Conservation (phyloP, 2,888 invertebrate genomes). For the Acanthosepion pharaonis region DNA sequence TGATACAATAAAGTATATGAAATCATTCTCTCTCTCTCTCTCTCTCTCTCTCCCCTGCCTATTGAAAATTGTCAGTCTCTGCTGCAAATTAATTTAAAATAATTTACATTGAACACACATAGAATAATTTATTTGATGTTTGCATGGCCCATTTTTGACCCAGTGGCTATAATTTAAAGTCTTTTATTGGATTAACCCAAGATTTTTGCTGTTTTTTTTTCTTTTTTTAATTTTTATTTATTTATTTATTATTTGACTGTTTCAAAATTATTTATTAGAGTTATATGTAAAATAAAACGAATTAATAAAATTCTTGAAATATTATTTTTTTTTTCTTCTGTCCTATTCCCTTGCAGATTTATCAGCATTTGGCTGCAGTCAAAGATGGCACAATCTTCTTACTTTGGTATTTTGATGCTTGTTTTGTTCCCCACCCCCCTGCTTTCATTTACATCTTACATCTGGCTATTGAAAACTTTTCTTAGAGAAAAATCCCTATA, state of each 20-base stretch:
- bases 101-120: conserved; percentile 45
- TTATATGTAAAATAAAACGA: conserved; percentile 47
- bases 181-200: conserved; percentile 39
- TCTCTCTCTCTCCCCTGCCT: neutral
- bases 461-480: conserved; percentile 37
- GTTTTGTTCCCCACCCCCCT: neutral
- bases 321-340: neutral
- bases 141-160: conserved; percentile 41
- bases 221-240: neutral
- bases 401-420: neutral
- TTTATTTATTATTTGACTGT: neutral
- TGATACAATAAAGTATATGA: conserved; percentile 42
- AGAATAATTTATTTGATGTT: conserved; percentile 47
- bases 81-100: conserved; percentile 46
- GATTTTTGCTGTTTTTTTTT: conserved; percentile 41
- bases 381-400: conserved; percentile 3
- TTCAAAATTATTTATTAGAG: conserved; percentile 44
- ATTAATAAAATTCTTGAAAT: conserved; percentile 45
- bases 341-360: conserved; percentile 39
- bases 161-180: conserved; percentile 46
- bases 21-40: conserved; percentile 35
- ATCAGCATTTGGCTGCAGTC: conserved; percentile 40
- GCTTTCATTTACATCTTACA: neutral
- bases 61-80: conserved; percentile 38
- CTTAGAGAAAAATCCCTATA: conserved; percentile 41